A percentile compares a stretch with the other conserved stretches of the same genome.
Evolutionary conservation across 2,113 vertebrate genomes (phyloP).

Genomic region (Cyphomyrus plagiostoma): DNA sequence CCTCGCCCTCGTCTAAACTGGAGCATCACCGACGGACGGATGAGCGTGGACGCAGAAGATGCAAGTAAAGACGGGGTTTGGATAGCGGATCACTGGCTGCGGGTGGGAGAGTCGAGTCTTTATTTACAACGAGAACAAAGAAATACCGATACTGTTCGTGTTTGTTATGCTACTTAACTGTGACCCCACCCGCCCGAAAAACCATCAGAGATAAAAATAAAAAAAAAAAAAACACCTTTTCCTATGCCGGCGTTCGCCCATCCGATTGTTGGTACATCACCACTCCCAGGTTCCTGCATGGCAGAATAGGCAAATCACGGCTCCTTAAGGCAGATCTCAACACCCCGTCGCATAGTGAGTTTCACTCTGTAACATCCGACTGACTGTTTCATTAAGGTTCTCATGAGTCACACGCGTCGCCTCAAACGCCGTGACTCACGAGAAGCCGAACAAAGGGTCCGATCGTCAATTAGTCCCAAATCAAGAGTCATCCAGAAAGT

Average conservation of each 20-base stretch:
- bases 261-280: neutral
- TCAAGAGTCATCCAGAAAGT: neutral
- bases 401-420: neutral
- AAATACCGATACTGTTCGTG: neutral
- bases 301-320: neutral
- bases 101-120: neutral
- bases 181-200: neutral
- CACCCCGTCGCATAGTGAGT: neutral
- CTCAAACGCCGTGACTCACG: neutral
- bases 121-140: neutral
- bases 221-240: neutral
- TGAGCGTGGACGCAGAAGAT: neutral
- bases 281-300: neutral
- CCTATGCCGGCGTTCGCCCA: neutral
- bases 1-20: neutral
- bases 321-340: neutral
- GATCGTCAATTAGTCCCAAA: neutral
- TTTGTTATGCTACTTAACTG: neutral
- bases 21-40: neutral
- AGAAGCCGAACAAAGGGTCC: neutral
- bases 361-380: neutral
- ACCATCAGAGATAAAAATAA: neutral
- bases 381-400: neutral
- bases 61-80: neutral
- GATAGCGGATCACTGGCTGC: neutral